A percentile compares a stretch with the other conserved stretches of the same genome.
Evolutionary conservation across 2,797 vertebrate genomes (phyloP).

Genomic region (Thalassophryne amazonica): DNA sequence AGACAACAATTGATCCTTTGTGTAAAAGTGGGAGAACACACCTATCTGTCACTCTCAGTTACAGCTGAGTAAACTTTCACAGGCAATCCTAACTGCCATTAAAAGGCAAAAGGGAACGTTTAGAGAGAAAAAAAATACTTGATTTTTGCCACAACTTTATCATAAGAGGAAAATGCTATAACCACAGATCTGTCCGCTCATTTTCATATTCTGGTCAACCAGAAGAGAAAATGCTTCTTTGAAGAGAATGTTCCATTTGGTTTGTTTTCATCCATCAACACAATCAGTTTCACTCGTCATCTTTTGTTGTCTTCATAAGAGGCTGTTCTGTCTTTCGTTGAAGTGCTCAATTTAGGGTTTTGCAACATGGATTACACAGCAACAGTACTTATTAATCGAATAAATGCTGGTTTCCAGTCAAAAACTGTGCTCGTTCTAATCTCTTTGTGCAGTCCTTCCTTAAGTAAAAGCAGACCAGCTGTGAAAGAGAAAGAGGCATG

Average conservation of each 20-base stretch:
- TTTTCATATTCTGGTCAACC: background rate
- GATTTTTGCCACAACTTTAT: no score
- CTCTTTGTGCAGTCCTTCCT: constrained; percentile 10
- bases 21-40: constrained; percentile 3
- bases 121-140: no score
- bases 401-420: constrained; percentile 19
- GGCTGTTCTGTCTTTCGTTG: constrained; percentile 1
- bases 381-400: constrained; percentile 19
- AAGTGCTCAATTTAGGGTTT: constrained; percentile 2
- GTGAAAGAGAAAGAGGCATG: background rate
- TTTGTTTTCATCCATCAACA: background rate
- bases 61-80: no score
- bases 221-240: background rate
- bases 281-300: background rate
- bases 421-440: constrained; percentile 34
- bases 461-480: constrained; percentile 36
- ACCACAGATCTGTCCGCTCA: no score
- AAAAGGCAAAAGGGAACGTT: no score
- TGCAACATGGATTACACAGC: constrained; percentile 3
- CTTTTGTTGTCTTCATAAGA: constrained; percentile 3
- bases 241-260: constrained; percentile 3
- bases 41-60: no score
- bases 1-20: constrained; percentile 60
- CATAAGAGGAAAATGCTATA: no score
- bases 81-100: no score